Conservation (phyloP, 2,113 vertebrate species). For the Leptobrachium leishanense region DNA sequence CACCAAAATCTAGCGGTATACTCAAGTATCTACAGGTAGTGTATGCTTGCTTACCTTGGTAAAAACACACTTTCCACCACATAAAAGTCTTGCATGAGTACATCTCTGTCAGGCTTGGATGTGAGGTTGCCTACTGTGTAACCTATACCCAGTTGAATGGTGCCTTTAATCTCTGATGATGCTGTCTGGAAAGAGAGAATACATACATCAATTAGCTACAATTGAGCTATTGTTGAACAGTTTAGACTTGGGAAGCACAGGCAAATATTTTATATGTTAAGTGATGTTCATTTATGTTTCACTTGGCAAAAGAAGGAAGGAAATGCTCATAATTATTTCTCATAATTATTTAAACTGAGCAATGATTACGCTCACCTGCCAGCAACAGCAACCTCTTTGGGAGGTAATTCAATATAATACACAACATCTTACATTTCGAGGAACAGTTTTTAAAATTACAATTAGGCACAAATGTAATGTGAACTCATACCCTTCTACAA, state of each 20-base stretch:
- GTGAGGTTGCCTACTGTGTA: constrained; percentile 93
- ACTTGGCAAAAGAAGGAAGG: neutral
- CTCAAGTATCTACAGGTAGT: too few species aligned
- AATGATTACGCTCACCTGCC: too few species aligned
- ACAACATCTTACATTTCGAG: too few species aligned
- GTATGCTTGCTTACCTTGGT: constrained; percentile 78
- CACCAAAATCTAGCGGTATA: too few species aligned
- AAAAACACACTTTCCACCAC: constrained; percentile 93
- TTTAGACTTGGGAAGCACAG: too few species aligned
- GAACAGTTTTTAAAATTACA: too few species aligned
- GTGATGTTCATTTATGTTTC: neutral
- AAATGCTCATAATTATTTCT: neutral
- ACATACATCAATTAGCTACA: constrained; percentile 50
- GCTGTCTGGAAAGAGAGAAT: constrained; percentile 78
- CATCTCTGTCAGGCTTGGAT: constrained; percentile 93
- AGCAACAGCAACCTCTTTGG: too few species aligned
- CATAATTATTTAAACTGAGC: too few species aligned
- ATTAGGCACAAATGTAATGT: too few species aligned
- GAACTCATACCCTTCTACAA: too few species aligned
- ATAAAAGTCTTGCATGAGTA: constrained; percentile 98
- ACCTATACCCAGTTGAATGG: constrained; percentile 93
- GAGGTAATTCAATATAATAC: too few species aligned
- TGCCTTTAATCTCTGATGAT: constrained; percentile 85
- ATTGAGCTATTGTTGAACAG: neutral
- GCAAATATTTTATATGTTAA: neutral